Base-by-base conservation (phyloP, 2,888 invertebrate genomes). In the Leptopilina myrica region DNA sequence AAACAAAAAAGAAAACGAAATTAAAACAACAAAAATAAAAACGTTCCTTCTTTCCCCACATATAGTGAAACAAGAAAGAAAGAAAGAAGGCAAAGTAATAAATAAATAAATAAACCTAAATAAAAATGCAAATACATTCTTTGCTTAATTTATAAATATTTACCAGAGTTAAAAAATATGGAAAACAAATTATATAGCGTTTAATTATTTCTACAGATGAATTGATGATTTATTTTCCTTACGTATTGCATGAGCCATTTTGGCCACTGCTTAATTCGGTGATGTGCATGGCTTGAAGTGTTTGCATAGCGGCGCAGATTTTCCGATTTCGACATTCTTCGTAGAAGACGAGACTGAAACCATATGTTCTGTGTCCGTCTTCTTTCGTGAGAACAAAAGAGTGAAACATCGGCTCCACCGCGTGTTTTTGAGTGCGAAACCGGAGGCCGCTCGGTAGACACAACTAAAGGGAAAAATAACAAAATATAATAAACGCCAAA, bases 301-400 rank as follows among this genome's bases (percentile, higher is more conserved):
- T 98, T 92, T 98, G 98, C 96, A 99, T 98, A 76, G 98, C 98
- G 88, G 96, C 96, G 92, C 98, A 98, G 86, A 99, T 98, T 91
- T 98, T 96, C 76, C 95, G 93, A 92, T 98, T 98, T 79, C 96
- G 95, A 85, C 99, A 98, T 93, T 98, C 98, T 93, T 99, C 99
- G 93, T 96, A 99, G 92, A 99, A 99, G 20, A 98, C 96, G 85
- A 98, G 95, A 89, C 97, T 97, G 89, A 98, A 98, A 81, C 99
- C 99, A 93, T 98, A 98, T 85, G 96, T 96, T 86, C 98, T 94
- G 85, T 96, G 96, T 78, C 99, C 99, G 94, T 99, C 98, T 93
- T 99, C 99, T 87, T 97, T 94, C 14, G 99, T 99, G 82, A 99
- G 97, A 78, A 99, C 95, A 93, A 99, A 99, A 73, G 98, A 97